Evolutionary conservation across 1,140 invertebrate genomes (phyloP).

Genomic region (Frieseomelitta varia): DNA sequence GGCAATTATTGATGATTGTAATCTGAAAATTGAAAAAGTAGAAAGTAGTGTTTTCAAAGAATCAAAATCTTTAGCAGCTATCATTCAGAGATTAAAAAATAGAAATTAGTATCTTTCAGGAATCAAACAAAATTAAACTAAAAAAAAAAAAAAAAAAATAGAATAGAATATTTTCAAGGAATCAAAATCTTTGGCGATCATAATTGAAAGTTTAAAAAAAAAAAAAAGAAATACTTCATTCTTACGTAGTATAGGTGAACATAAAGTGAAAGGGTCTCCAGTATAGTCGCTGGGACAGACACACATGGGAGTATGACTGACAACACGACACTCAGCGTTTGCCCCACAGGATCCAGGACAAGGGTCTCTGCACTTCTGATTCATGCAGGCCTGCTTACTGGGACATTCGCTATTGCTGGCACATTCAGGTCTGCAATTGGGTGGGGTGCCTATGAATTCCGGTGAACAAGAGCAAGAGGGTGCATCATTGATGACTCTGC

Average conservation of each 20-base stretch:
- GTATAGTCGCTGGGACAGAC: conserved; percentile 83
- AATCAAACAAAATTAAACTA: too few relatives aligned
- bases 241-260: background rate
- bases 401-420: conserved; percentile 85
- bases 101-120: too few relatives aligned
- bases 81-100: too few relatives aligned
- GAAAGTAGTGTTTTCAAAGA: too few relatives aligned
- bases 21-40: too few relatives aligned
- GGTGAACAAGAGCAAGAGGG: background rate
- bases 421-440: conserved; percentile 85
- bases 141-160: too few relatives aligned
- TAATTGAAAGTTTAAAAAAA: background rate
- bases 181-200: background rate
- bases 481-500: background rate
- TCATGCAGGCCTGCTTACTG: conserved; percentile 85
- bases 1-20: too few relatives aligned
- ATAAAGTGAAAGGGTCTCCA: conserved; percentile 85
- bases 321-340: conserved; percentile 85
- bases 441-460: conserved; percentile 75
- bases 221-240: background rate
- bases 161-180: background rate
- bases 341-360: conserved; percentile 86
- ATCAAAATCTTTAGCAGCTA: too few relatives aligned
- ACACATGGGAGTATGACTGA: conserved; percentile 86
- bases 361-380: conserved; percentile 88